These are phyloP conservation scores for Lasioglossum marginatum DNA, from an alignment of 2,888 invertebrate genomes.

Conservation along the genomic window DNA sequence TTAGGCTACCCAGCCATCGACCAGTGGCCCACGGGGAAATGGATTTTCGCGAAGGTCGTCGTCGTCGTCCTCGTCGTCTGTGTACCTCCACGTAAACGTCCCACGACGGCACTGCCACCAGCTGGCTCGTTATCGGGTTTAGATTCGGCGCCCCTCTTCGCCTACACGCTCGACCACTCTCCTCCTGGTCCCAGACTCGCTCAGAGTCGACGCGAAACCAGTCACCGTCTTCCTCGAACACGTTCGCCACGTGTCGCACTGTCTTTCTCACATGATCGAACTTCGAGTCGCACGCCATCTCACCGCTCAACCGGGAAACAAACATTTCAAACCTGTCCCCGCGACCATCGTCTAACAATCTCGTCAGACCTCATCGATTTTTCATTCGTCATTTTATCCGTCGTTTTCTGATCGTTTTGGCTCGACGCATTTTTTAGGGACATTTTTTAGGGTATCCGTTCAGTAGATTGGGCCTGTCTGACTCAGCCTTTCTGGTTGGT, in stretches of 20 bases:
- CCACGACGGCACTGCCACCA: constrained; percentile 74
- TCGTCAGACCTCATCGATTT: neutral
- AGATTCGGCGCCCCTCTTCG: constrained; percentile 74
- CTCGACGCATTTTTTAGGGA: neutral
- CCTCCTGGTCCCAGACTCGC: constrained; percentile 12
- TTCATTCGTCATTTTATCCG: neutral
- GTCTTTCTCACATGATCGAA: constrained; percentile 53
- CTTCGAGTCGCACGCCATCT: constrained; percentile 52
- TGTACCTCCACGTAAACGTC: constrained; percentile 69
- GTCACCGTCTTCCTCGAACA: neutral
- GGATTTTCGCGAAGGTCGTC: constrained; percentile 51
- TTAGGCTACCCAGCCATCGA: constrained; percentile 18
- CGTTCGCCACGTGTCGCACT: neutral
- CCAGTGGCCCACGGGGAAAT: constrained; percentile 35
- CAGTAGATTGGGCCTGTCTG: neutral
- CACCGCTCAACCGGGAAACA: neutral
- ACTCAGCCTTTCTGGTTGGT: neutral
- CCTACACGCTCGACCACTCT: constrained; percentile 48
- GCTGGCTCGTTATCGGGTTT: constrained; percentile 78
- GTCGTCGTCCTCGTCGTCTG: neutral
- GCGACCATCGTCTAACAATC: neutral
- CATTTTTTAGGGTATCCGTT: fast-evolving
- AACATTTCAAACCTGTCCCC: neutral
- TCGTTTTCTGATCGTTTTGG: neutral
- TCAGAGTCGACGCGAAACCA: constrained; percentile 12